Conservation (phyloP, 1,140 invertebrate genomes). For the Drosophila azteca region DNA sequence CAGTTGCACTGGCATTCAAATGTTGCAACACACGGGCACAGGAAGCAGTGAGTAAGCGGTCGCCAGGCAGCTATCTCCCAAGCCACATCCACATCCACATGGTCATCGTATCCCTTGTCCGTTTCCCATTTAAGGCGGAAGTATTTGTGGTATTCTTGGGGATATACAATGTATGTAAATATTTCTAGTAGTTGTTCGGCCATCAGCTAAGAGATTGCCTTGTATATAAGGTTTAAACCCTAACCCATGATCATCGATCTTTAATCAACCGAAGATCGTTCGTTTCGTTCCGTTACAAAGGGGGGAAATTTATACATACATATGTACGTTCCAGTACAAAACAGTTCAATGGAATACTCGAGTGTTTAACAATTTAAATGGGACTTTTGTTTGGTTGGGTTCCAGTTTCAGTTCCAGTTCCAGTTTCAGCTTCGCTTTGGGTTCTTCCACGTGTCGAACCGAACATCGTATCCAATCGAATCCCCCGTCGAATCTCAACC, state of each 20-base stretch:
- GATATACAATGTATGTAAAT: neutral
- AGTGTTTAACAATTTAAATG: conserved; percentile 49
- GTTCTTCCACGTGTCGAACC: conserved; percentile 24
- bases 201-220: no score
- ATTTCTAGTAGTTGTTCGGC: no score
- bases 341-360: conserved; percentile 33
- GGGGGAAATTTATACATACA: conserved; percentile 27
- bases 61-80: neutral
- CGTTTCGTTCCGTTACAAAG: neutral
- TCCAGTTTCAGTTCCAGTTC: conserved; percentile 2
- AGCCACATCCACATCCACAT: neutral
- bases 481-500: conserved; percentile 38
- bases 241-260: conserved; percentile 5
- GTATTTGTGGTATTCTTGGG: neutral
- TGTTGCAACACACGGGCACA: conserved; percentile 3
- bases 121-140: conserved; percentile 36
- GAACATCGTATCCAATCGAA: conserved; percentile 3
- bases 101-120: no score
- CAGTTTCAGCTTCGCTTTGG: neutral
- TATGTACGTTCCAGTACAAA: neutral
- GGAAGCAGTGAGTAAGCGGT: conserved; percentile 16
- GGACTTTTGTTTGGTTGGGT: conserved; percentile 4
- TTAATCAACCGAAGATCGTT: conserved; percentile 27
- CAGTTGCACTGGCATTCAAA: neutral
- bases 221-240: no score